These are phyloP conservation scores for Gallinago nigripennis DNA, from an alignment of 2,797 vertebrate species.

Conservation along the genomic window DNA sequence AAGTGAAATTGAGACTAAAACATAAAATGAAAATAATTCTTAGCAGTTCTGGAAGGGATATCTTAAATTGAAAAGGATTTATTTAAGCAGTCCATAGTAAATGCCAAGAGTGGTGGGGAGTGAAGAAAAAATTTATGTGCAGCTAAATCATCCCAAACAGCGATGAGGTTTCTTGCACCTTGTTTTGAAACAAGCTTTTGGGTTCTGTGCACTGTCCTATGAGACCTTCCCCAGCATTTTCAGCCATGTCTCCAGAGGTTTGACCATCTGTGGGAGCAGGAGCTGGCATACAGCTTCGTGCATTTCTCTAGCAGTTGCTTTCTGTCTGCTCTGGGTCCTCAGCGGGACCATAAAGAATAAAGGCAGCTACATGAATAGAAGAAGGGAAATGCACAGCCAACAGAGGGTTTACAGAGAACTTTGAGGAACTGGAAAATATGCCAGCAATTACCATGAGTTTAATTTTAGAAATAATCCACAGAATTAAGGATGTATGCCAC, in stretches of 20 bases:
- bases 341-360: slow-evolving; percentile 23
- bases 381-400: neutral
- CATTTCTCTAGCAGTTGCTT: neutral
- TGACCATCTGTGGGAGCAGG: neutral
- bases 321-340: slow-evolving; percentile 8
- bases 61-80: neutral
- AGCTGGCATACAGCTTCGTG: neutral
- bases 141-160: neutral
- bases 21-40: neutral
- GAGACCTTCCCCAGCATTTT: neutral
- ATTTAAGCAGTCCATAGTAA: neutral
- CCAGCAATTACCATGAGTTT: neutral
- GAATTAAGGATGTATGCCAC: neutral
- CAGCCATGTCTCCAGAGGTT: neutral
- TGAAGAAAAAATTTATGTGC: neutral
- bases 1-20: neutral
- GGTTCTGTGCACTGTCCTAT: neutral
- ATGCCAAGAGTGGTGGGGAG: neutral
- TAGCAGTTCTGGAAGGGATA: neutral
- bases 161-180: neutral
- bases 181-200: neutral
- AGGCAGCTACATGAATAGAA: slow-evolving; percentile 9
- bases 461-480: slow-evolving; percentile 46
- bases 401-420: slow-evolving; percentile 13
- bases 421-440: slow-evolving; percentile 36